Evolutionary conservation across 2,888 invertebrate genomes (phyloP), one percentile per base, ranked within the genome.

Genomic region (Nowickia ferox): DNA sequence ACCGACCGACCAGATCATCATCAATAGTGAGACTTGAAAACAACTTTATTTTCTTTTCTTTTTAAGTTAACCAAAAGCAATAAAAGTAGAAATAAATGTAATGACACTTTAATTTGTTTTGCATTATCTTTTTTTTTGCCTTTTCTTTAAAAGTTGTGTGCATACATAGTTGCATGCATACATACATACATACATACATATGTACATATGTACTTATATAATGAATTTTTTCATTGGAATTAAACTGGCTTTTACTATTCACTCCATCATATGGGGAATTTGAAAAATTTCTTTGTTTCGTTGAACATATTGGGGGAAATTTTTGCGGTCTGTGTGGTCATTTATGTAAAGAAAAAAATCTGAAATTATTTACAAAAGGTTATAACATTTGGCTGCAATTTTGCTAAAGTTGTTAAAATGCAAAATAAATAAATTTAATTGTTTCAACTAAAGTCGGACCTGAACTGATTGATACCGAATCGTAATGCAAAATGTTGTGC

Each of bases 81-180:
- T 42, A 63, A 69, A 61, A 51, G 13, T 30, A 51, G 17, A 17
- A 66, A 63, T 63, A 81, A 75, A 61, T 46, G 17, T 44, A 75
- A 68, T 81, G 81, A 75, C 75, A 81, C 19, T 80, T 72, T 57
- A 55, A 51, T 63, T 66, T 53, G 8, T 6, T 44, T n/a, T 15
- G 42, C 15, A 40, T 42, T n/a, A 30, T 38, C 17, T 10, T 48
- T 30, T 38, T 68, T 48, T 30, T 44, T 65, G 44, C 46, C 46
- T 46, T 65, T 22, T 17, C 2, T 19, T 65, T 6, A 46, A 46
- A 65, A 42, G 8, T 63, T 63, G 30, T 30, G 30, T 30, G 6
- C 53, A 53, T 19, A n/a, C 6, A 5, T 53, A 19, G n/a, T 57
- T 59, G 22, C 46, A 5, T 53, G 13, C 38, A 22, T 22, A 22